A percentile compares a stretch with the other conserved stretches of the same genome.
Evolutionary conservation across 2,797 vertebrate genomes (phyloP).

Genomic region (Limnodromus scolopaceus): DNA sequence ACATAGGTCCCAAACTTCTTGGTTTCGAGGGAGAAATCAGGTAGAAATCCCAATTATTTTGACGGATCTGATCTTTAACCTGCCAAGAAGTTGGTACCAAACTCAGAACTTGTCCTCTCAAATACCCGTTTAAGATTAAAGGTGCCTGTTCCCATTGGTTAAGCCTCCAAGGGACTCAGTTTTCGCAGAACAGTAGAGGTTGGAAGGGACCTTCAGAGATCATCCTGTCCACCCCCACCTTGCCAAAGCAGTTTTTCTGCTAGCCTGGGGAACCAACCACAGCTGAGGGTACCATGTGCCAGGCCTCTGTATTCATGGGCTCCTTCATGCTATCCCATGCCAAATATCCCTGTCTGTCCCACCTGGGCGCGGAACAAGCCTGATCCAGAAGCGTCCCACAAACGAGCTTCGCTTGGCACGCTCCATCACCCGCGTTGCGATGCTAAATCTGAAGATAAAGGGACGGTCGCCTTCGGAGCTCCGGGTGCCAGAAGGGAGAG

Average conservation of each 20-base stretch:
- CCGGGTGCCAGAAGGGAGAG: rapidly evolving
- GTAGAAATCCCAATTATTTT: not conserved
- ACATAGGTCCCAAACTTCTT: not conserved
- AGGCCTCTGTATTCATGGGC: not conserved
- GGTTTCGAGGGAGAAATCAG: not conserved
- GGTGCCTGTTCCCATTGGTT: rapidly evolving
- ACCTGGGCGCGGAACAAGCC: rapidly evolving
- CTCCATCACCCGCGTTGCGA: rapidly evolving
- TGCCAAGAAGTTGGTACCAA: not conserved
- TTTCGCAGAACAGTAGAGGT: not conserved
- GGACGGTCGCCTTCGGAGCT: rapidly evolving
- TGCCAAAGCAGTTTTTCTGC: not conserved
- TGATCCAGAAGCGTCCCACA: not conserved
- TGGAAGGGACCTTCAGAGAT: not conserved
- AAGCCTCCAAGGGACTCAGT: not conserved
- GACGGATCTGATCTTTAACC: not conserved
- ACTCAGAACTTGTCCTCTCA: not conserved
- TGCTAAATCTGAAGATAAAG: not conserved
- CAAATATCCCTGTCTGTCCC: rapidly evolving
- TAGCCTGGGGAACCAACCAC: not conserved
- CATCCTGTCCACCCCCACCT: not conserved
- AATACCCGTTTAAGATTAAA: not conserved
- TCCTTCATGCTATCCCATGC: not conserved
- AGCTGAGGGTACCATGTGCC: not conserved
- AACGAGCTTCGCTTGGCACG: rapidly evolving